Evolutionary conservation across 1,140 invertebrate genomes (phyloP), one percentile per base, ranked within the genome.

Genomic region (Drosophila biarmipes): DNA sequence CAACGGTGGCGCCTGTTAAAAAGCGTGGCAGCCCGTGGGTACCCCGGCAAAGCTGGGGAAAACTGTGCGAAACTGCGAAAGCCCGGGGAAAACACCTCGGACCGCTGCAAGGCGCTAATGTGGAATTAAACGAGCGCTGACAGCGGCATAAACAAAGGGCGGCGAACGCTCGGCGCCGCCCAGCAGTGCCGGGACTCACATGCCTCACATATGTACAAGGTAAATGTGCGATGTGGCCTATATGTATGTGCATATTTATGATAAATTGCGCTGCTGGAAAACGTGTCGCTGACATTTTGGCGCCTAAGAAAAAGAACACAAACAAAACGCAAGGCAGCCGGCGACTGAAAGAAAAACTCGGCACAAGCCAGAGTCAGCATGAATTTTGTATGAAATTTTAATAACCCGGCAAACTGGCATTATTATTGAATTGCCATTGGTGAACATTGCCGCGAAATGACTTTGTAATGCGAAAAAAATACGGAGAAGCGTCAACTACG

Each of bases 91-190:
- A 61, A 62, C 63, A 64, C 63, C 68, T 81, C 61, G 78, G 78
- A 87, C 81, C 54, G 74, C 81, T 85, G 81, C 73, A 75, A 86
- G 81, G 81, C 81, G 81, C 82, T 86, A 86, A 86, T 86, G 82
- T 86, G 81, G 82, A 86, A 86, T 86, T 86, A 86, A 86, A 87
- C 81, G 81, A 81, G 73, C 78, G 73, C 82, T 86, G 81, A 86
- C 81, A 87, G 81, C 78, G 69, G 61, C 73, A 87, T 87, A 86
- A 86, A 86, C 81, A 86, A 86, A 78, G 58, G 78, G 53, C 68
- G 59, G 49, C 48, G 19, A 73, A 42, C 68, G 34, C 48, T 51
- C 34, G 64, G 43, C 42, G 17, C 14, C 29, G 27, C 45, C 67
- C 57, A 46, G 74, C 81, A 86, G 67, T 52, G 45, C 48, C 71